These are phyloP conservation scores for Mormyrops boulengeri DNA, from an alignment of 2,797 vertebrate genomes.

Conservation along the genomic window DNA sequence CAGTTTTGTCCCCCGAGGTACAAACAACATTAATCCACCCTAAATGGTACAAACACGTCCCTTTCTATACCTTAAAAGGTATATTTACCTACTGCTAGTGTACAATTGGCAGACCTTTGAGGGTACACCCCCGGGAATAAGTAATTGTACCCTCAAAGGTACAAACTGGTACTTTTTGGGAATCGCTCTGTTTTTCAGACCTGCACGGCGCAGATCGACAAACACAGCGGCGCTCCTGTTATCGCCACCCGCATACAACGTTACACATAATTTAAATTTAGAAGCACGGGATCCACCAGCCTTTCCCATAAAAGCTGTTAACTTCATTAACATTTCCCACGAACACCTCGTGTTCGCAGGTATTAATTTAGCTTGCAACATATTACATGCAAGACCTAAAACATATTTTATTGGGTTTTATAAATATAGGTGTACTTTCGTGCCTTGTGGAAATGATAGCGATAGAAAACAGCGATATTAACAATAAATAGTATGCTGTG, in stretches of 20 bases:
- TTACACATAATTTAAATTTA: background rate
- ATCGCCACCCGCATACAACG: background rate
- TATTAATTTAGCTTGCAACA: background rate
- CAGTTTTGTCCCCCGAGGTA: background rate
- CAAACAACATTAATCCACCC: background rate
- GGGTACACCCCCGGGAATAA: background rate
- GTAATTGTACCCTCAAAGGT: background rate
- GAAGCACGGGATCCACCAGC: background rate
- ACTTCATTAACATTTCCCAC: background rate
- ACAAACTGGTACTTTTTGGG: background rate
- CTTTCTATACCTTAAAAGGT: background rate
- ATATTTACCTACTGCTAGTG: background rate
- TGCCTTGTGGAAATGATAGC: background rate
- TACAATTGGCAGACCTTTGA: background rate
- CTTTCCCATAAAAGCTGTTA: constrained; percentile 9
- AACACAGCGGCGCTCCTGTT: background rate
- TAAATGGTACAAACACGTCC: background rate
- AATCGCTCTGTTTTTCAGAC: background rate
- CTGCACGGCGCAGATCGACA: background rate
- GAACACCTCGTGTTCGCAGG: background rate
- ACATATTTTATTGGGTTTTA: background rate
- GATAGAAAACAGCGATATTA: background rate
- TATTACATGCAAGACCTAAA: constrained; percentile 4
- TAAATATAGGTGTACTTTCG: background rate
- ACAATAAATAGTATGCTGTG: background rate